phyloP scores from a whole-genome alignment of 2,113 vertebrate genomes.

The Cathartes aura region DNA sequence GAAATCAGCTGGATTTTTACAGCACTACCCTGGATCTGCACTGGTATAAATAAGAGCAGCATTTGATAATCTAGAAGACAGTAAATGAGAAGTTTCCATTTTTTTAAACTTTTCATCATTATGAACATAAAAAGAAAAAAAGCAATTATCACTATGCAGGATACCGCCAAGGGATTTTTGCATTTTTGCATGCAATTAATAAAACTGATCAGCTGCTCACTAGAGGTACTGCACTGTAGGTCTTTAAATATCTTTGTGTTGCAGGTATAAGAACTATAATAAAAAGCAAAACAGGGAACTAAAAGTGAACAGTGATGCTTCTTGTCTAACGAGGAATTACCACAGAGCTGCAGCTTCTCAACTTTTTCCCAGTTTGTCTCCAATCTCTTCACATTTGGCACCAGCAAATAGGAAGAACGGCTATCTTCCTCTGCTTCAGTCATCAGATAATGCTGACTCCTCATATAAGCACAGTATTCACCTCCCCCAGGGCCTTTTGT shows the following conservation, averaged over 20 bases:
- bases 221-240: neutral
- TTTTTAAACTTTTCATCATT: neutral
- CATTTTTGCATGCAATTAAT: neutral
- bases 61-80: neutral
- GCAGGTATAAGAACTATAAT: neutral
- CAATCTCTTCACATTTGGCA: neutral
- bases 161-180: neutral
- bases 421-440: neutral
- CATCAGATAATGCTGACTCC: neutral
- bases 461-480: neutral
- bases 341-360: neutral
- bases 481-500: neutral
- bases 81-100: neutral
- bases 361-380: neutral
- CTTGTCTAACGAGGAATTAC: neutral
- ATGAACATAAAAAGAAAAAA: neutral
- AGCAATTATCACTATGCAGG: neutral
- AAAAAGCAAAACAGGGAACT: neutral
- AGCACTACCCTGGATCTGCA: neutral
- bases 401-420: neutral
- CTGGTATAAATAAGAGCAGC: neutral
- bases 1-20: neutral
- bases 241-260: neutral
- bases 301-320: neutral
- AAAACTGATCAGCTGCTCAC: neutral